A percentile compares a stretch with the other conserved stretches of the same genome.
phyloP scores from a whole-genome alignment of 2,888 invertebrate species.

The Malthinus seriepunctatus region DNA sequence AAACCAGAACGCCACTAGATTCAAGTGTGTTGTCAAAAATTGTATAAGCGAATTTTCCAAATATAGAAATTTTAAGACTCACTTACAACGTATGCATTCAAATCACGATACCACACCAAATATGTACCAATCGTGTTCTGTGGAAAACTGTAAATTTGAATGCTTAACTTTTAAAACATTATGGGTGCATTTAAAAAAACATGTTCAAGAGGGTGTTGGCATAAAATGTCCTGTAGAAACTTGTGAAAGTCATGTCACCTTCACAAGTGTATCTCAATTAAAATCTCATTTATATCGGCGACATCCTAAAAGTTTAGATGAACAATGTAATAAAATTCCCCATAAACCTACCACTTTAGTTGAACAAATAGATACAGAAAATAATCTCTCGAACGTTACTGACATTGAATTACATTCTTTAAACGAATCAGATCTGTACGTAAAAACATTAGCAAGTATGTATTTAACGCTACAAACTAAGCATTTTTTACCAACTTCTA shows the following conservation, averaged over 20 bases:
- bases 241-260: background rate
- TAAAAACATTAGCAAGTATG: background rate
- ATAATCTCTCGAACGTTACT: background rate
- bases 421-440: no score
- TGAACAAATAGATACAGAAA: background rate
- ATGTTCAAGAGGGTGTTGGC: background rate
- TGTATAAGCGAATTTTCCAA: background rate
- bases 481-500: constrained; percentile 6
- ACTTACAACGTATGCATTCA: no score
- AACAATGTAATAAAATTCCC: no score
- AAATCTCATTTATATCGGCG: background rate
- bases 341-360: no score
- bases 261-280: background rate
- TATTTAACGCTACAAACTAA: constrained; percentile 11
- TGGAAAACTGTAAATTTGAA: background rate
- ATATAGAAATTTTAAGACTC: no score
- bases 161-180: background rate
- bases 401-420: no score
- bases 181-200: background rate
- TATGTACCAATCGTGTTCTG: background rate
- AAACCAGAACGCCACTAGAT: background rate
- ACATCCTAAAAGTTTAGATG: no score
- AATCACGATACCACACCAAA: background rate
- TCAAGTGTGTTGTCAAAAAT: background rate
- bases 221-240: background rate